A percentile compares a stretch with the other conserved stretches of the same genome.
These are phyloP conservation scores for Alectoris magna DNA, from an alignment of 2,797 vertebrate species.

Conservation along the genomic window DNA sequence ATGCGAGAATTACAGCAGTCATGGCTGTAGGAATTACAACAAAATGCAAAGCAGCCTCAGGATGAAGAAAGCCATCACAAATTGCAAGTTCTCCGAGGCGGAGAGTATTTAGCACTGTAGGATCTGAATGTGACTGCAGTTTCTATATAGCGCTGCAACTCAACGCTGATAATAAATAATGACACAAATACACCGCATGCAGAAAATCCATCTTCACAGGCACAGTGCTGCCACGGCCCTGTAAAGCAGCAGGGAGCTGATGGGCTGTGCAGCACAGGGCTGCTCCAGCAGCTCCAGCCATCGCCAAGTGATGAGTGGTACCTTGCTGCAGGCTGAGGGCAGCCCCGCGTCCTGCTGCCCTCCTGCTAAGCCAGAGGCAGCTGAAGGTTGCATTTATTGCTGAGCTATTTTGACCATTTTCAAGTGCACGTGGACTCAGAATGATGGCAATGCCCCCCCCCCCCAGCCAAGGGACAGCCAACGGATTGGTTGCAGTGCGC, in stretches of 20 bases:
- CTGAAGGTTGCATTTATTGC: background rate
- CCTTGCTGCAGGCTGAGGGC: too few relatives aligned
- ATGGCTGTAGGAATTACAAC: background rate
- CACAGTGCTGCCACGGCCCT: background rate
- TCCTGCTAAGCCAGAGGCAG: background rate
- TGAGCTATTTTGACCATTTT: background rate
- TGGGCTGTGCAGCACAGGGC: background rate
- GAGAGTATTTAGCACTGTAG: background rate
- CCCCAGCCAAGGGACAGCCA: background rate
- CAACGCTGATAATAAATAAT: background rate
- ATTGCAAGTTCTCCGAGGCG: background rate
- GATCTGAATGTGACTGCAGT: background rate
- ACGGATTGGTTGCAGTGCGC: fast-evolving
- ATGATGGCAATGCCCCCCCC: background rate
- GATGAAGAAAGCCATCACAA: background rate
- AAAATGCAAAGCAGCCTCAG: background rate
- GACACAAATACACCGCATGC: background rate
- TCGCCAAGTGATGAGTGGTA: too few relatives aligned
- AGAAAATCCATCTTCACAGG: background rate
- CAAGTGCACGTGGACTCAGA: fast-evolving
- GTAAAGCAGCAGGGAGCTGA: background rate
- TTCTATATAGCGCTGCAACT: background rate
- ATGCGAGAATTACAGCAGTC: background rate
- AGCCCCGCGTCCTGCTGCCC: background rate
- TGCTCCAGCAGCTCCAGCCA: background rate